Evolutionary conservation across 2,888 invertebrate species (phyloP), one percentile per base, ranked within the genome.

Genomic region (Hoplodrina blanda): DNA sequence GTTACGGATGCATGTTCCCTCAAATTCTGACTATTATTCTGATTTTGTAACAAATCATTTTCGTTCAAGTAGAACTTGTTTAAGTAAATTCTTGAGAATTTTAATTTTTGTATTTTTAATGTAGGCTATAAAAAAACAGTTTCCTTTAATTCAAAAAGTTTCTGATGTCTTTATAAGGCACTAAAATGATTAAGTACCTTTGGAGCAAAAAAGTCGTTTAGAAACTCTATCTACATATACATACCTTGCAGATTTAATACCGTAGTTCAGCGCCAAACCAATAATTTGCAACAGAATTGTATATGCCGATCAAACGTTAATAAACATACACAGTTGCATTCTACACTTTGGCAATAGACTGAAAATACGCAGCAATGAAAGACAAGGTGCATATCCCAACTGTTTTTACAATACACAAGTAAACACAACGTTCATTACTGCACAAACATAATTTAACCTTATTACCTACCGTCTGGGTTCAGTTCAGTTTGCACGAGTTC

Each of bases 1-100:
- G 79, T 85, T 82, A 80, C 72, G 64, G 75, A 76, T 73, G 66
- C 65, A 77, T 78, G 60, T 50, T 73, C 71, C 66, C 54, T 73
- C 63, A 56, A 77, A 76, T 72, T 84, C 64, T 46, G 59, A 65
- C 64, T 69, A 60, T 62, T 67, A 49, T 62, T 44, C 49, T 2
- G 46, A 0, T 50, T 20, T 64, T 60, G 50, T 46, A n/a, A n/a
- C 53, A 30, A 64, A 49, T 33, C 53, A 17, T 17, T 46, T 46
- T 46, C 4, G 17, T 46, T 46, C 17, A 11, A 46, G 17, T 17
- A 17, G 46, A 46, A 46, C 17, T 46, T 46, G 44, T 46, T 3
- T 17, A 46, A 4, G 46, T 17, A 4, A 46, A 46, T 17, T 17
- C 41, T 17, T 46, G 5, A 46, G 4, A 17, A 17, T 46, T 11